Percentiles rank a stretch among this genome's conserved stretches.
These are phyloP conservation scores for Cairina moschata DNA, from an alignment of 2,113 vertebrate species.

Conservation along the genomic window DNA sequence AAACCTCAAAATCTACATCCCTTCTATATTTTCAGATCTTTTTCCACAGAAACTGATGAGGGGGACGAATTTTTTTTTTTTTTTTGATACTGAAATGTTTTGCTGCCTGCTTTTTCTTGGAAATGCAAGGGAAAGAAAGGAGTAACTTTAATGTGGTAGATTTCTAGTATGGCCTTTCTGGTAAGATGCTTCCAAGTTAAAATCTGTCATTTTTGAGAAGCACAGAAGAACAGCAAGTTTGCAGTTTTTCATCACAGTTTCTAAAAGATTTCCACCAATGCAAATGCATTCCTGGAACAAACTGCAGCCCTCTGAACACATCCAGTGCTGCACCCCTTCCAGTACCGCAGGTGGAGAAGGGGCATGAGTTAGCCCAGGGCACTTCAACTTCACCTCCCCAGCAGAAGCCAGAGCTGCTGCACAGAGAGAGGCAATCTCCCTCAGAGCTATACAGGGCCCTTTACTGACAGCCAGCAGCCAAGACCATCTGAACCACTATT, in stretches of 20 bases:
- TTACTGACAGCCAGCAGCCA: not conserved
- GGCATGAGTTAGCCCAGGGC: not conserved
- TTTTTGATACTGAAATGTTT: not conserved
- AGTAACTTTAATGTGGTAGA: not conserved
- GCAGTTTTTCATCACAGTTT: not conserved
- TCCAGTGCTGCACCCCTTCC: not conserved
- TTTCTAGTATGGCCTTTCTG: not conserved
- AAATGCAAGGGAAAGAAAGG: not conserved
- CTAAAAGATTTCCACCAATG: not conserved
- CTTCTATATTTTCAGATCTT: not conserved
- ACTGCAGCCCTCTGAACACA: not conserved
- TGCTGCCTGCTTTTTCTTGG: not conserved
- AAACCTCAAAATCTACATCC: not conserved
- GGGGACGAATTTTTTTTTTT: not conserved
- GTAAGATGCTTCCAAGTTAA: not conserved
- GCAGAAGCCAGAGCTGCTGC: not conserved
- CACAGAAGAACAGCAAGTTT: not conserved
- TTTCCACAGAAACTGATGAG: not conserved
- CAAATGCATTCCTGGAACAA: not conserved
- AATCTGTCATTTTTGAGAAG: not conserved
- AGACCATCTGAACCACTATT: not conserved
- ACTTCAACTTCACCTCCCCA: not conserved
- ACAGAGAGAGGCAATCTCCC: not conserved
- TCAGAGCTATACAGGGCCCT: not conserved
- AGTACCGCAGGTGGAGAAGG: rapidly evolving